Conservation (phyloP, 2,797 vertebrate genomes). For the Thaleichthys pacificus region DNA sequence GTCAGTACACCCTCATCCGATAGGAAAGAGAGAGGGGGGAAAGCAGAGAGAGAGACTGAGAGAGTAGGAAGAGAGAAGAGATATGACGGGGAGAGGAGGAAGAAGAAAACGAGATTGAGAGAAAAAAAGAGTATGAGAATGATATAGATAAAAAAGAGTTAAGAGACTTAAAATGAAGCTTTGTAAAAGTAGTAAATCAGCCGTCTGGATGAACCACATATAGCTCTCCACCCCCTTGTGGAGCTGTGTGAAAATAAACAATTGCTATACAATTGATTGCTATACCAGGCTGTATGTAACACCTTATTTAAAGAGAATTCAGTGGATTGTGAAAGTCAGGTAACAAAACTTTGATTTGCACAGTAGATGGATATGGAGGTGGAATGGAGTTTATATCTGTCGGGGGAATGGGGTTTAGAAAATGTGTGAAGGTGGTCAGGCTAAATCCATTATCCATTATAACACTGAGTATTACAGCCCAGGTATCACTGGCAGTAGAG, state of each 20-base stretch:
- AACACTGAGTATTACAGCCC: neutral
- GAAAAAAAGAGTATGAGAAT: neutral
- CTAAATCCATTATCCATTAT: neutral
- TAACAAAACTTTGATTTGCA: neutral
- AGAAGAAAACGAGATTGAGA: neutral
- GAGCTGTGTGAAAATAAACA: too few species aligned
- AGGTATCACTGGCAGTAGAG: neutral
- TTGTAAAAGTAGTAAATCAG: neutral
- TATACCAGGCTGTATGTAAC: neutral
- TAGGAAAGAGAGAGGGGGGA: neutral
- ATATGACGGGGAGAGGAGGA: neutral
- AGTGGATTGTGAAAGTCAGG: neutral
- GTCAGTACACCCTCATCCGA: neutral
- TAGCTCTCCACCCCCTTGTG: neutral
- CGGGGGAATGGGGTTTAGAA: neutral
- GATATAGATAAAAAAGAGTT: neutral
- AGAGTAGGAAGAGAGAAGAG: neutral
- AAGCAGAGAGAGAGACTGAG: neutral
- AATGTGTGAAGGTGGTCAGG: neutral
- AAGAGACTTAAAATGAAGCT: neutral
- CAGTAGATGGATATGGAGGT: neutral
- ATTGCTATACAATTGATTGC: too few species aligned
- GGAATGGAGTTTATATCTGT: neutral
- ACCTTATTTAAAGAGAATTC: neutral
- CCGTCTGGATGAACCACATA: neutral